phyloP scores from a whole-genome alignment of 2,797 vertebrate species.

The Premnoplex brunnescens region DNA sequence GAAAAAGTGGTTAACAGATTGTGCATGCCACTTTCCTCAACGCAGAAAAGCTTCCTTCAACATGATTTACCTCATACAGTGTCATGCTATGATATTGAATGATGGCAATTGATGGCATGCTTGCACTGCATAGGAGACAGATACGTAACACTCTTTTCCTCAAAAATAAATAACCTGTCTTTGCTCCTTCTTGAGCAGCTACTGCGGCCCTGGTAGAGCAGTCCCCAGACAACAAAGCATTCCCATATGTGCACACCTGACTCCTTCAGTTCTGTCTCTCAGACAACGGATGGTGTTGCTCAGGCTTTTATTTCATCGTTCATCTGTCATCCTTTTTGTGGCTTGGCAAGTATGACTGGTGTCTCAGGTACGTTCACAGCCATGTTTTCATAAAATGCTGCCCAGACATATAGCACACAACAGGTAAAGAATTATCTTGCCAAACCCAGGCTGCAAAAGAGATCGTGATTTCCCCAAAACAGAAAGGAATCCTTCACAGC shows the following conservation, averaged over 20 bases:
- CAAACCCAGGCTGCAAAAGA: not conserved
- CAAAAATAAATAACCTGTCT: not conserved
- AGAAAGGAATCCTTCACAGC: not conserved
- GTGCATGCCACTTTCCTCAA: not conserved
- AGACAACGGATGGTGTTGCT: not conserved
- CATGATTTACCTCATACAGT: not conserved
- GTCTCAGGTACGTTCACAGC: not conserved
- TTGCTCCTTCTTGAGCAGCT: not conserved
- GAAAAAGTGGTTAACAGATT: not conserved
- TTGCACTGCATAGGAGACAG: not conserved
- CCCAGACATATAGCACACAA: rapidly evolving
- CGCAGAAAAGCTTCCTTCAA: not conserved
- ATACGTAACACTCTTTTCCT: not conserved
- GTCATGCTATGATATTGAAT: not conserved
- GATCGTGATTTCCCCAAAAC: not conserved
- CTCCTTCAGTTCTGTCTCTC: not conserved
- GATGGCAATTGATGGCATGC: not conserved
- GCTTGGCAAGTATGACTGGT: not conserved
- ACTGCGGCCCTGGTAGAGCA: not conserved
- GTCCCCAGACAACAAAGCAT: not conserved
- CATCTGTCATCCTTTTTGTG: not conserved
- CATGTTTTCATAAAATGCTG: not conserved
- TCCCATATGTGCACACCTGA: not conserved
- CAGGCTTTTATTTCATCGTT: not conserved
- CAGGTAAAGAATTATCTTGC: not conserved